A percentile compares a stretch with the other conserved stretches of the same genome.
phyloP scores from a whole-genome alignment of 2,797 vertebrate species.

The Argya squamiceps region DNA sequence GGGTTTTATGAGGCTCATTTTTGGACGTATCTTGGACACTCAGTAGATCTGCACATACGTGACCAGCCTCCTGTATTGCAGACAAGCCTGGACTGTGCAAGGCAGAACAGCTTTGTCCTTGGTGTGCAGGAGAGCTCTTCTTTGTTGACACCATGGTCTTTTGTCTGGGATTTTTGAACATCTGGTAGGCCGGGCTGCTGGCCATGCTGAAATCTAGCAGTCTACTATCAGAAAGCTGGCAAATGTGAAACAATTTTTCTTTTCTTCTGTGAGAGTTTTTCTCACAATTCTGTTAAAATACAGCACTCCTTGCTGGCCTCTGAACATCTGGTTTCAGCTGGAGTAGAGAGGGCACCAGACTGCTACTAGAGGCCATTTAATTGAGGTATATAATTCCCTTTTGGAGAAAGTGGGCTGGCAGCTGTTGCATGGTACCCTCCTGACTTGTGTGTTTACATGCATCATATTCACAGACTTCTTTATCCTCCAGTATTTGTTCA shows the following conservation, averaged over 20 bases:
- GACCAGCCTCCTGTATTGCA: background rate
- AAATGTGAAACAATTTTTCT: background rate
- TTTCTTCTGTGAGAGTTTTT: background rate
- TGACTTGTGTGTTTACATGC: background rate
- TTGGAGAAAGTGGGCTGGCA: background rate
- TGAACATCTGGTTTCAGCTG: slow-evolving; percentile 41
- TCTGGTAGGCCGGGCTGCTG: background rate
- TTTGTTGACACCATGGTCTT: background rate
- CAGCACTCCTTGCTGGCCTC: background rate
- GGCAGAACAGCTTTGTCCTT: background rate
- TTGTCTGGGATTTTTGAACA: slow-evolving; percentile 7
- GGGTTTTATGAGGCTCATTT: slow-evolving; percentile 32
- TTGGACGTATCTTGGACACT: background rate
- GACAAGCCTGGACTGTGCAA: background rate
- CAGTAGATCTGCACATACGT: background rate
- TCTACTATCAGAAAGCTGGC: background rate
- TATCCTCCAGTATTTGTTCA: background rate
- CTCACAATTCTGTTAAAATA: slow-evolving; percentile 5
- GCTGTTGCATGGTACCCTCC: background rate
- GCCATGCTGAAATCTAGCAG: background rate
- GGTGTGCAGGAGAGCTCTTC: background rate
- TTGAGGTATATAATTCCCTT: background rate
- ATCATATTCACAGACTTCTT: background rate
- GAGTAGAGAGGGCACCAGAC: background rate
- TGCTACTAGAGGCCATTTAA: background rate